Percentiles rank a stretch among this genome's conserved stretches.
These are phyloP conservation scores for Ataeniobius toweri DNA, from an alignment of 2,797 vertebrate genomes.

Conservation along the genomic window DNA sequence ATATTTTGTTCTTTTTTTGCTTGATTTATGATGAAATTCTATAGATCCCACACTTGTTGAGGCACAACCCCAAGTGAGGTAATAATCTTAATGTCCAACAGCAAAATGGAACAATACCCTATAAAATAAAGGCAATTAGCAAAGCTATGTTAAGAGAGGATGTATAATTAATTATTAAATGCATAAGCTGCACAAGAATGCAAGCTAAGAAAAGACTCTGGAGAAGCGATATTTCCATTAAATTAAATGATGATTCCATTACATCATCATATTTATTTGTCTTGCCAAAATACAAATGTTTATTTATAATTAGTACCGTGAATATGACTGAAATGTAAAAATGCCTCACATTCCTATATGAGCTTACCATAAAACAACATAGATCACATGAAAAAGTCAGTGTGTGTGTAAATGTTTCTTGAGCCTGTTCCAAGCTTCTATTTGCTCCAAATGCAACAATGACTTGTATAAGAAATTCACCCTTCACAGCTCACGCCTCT, in stretches of 20 bases:
- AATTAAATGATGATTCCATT: background rate
- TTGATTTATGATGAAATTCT: background rate
- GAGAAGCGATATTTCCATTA: background rate
- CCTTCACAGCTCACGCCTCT: slow-evolving; percentile 82
- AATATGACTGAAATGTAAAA: background rate
- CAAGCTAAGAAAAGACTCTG: background rate
- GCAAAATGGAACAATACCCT: background rate
- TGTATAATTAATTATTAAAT: background rate
- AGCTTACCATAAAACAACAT: slow-evolving; percentile 46
- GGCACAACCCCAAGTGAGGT: background rate
- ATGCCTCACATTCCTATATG: slow-evolving; percentile 11
- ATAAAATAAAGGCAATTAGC: background rate
- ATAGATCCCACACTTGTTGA: background rate
- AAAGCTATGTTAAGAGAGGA: background rate
- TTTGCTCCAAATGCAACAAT: slow-evolving; percentile 78
- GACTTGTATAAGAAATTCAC: slow-evolving; percentile 79
- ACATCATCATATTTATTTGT: background rate
- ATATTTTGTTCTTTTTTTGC: background rate
- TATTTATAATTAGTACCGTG: background rate
- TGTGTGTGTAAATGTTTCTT: slow-evolving; percentile 74
- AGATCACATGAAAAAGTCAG: slow-evolving; percentile 45
- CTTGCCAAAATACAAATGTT: background rate
- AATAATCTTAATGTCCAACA: background rate
- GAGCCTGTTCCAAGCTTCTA: slow-evolving; percentile 73
- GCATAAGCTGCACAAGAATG: background rate